Base-by-base conservation (phyloP, 2,888 invertebrate species). In the Erebia palarica region DNA sequence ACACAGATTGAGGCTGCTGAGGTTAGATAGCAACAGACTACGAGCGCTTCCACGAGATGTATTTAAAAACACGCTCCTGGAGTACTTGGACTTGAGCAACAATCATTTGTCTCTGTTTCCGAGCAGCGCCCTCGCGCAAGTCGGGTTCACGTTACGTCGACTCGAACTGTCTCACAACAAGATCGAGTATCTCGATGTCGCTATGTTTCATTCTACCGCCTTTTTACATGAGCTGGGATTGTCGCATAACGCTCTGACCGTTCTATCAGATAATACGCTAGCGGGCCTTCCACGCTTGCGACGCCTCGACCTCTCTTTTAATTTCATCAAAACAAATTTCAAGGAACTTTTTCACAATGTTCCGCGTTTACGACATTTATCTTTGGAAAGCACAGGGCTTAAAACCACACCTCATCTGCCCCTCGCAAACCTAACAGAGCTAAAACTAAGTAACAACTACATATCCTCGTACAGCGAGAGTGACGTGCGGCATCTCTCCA, bases 131-230 rank as follows among this genome's bases (percentile, higher is more conserved):
- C 94, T 97, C 74, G 94, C 95, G 1, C 96, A 96, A 81, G 94
- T 97, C 1, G 96, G 96, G 1, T 95, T 95, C 78, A 96, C 97
- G 0, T 84, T 97, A 76, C 93, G 97, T 36, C 94, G 95, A 78
- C 94, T 97, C 63, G 96, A 96, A 80, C 92, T 97, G 79, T 94
- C 96, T 0, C 92, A 94, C 71, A 98, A 98, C 84, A 95, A 94
- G 58, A 93, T 98, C 60, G 97, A 97, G 81, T 96, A 96, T 81
- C 91, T 97, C 65, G 97, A 97, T 82, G 96, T 96, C 63, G 96
- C 96, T 51, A 96, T 97, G 88, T 96, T 97, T 78, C 95, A 82
- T 59, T 78, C 84, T 0, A 85, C 96, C 0, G 87, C 57, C 4
- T 21, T 27, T 13, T 27, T 58, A 27, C 57, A 27, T 27, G 57